Evolutionary conservation across 2,797 vertebrate species (phyloP), one percentile per base, ranked within the genome.

Genomic region (Graptemys geographica): DNA sequence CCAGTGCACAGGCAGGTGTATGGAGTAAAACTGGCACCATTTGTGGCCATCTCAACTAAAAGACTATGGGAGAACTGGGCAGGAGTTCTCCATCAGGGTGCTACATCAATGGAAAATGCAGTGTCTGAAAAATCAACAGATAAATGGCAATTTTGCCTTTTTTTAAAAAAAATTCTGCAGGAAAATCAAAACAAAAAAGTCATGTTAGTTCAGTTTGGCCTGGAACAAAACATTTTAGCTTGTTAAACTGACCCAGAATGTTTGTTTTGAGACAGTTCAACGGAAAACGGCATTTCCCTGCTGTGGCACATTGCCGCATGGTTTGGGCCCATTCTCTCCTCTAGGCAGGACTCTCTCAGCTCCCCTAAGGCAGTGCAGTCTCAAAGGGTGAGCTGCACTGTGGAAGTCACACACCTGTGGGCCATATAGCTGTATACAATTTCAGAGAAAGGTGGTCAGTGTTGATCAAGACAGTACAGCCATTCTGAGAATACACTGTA

Each of bases 101-200:
- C 21, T 53, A 53, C 19, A 21, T 8, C 52, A 53, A 53, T 53
- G 52, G 52, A 53, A 59, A 59, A 59, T 28, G 56, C 28, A 31
- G 13, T 59, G 57, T 59, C 28, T 31, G 28, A 31, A 59, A 59
- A 59, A 59, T 12, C 57, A 59, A 59, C 78, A 92, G 96, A 88
- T 89, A 95, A 96, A 96, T 94, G 90, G 62, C 87, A 88, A 89
- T 97, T 92, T 87, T 92, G 65, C 85, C 81, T 78, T 83, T 2
- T 2, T 86, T 95, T 88, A 57, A 52, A 52, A 52, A 52, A 94
- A 94, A 96, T 89, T 62, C 93, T 97, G 95, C 87, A 95, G 94
- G 91, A 91, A 97, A 97, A 94, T 90, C 94, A 96, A 96, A 97
- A 97, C 88, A 97, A 95, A 96, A 90, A 96, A 79, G 95, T 96